Evolutionary conservation across 2,113 vertebrate genomes (phyloP).

Genomic region (Gnathonemus longibarbis): DNA sequence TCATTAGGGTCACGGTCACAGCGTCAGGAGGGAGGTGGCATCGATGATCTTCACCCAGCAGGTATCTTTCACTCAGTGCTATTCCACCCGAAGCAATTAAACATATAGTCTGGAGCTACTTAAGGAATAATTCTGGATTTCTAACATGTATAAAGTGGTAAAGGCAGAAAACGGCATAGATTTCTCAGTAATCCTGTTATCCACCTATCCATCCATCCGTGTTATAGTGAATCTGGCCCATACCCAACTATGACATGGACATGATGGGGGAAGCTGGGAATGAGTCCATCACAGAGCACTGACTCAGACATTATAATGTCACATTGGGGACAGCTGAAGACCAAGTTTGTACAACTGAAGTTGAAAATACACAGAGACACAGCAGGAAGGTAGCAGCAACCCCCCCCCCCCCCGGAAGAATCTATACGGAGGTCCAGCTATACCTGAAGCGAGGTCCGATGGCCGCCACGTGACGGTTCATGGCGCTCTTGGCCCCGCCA

Average conservation of each 20-base stretch:
- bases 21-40: background rate
- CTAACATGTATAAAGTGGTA: background rate
- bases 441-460: conserved; percentile 96
- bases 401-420: background rate
- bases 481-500: conserved; percentile 72
- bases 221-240: background rate
- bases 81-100: background rate
- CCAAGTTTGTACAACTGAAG: background rate
- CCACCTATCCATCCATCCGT: background rate
- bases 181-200: background rate
- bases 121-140: background rate
- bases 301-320: background rate
- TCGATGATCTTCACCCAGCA: background rate
- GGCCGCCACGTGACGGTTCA: conserved; percentile 92
- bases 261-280: background rate
- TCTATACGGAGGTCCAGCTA: conserved; percentile 10
- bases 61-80: background rate
- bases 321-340: background rate
- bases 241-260: background rate
- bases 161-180: background rate
- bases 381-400: background rate
- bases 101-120: background rate
- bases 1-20: too few species aligned
- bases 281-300: background rate
- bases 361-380: background rate